Conservation (phyloP, 2,888 invertebrate species). For the Alloplasta piceator region DNA sequence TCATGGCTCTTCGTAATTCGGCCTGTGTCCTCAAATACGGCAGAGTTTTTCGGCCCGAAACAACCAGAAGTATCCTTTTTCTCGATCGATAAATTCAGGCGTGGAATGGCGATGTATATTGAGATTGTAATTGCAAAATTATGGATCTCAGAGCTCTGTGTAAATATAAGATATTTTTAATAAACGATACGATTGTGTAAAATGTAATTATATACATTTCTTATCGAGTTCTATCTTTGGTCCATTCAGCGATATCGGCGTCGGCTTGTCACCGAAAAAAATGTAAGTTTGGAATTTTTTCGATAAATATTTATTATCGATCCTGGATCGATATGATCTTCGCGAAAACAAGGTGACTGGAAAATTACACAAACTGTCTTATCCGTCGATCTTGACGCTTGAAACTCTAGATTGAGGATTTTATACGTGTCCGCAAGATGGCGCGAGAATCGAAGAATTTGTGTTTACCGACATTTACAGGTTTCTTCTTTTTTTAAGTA, state of each 20-base stretch:
- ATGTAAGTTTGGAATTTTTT: constrained; percentile 69
- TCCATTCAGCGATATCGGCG: constrained; percentile 71
- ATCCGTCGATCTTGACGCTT: no score
- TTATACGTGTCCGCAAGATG: constrained; percentile 15
- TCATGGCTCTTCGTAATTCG: constrained; percentile 72
- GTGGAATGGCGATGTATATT: not conserved
- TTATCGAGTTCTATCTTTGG: constrained; percentile 25
- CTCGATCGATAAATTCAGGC: not conserved
- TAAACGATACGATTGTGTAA: constrained; percentile 8
- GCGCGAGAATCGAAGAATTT: constrained; percentile 17
- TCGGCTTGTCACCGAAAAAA: constrained; percentile 66
- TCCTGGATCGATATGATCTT: constrained; percentile 36
- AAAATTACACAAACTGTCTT: not conserved
- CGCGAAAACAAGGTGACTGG: constrained; percentile 22
- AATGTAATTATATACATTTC: constrained; percentile 34
- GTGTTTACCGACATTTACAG: not conserved
- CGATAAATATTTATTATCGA: constrained; percentile 29
- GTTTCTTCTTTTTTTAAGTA: no score
- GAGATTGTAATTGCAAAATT: not conserved
- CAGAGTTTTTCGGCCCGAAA: constrained; percentile 57
- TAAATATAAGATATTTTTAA: constrained; percentile 3
- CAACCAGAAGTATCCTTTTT: constrained; percentile 78
- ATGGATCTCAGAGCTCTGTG: not conserved
- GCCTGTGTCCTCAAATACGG: constrained; percentile 65
- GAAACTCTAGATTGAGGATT: no score